phyloP scores from a whole-genome alignment of 2,888 invertebrate species.

The Theodoxus fluviatilis region DNA sequence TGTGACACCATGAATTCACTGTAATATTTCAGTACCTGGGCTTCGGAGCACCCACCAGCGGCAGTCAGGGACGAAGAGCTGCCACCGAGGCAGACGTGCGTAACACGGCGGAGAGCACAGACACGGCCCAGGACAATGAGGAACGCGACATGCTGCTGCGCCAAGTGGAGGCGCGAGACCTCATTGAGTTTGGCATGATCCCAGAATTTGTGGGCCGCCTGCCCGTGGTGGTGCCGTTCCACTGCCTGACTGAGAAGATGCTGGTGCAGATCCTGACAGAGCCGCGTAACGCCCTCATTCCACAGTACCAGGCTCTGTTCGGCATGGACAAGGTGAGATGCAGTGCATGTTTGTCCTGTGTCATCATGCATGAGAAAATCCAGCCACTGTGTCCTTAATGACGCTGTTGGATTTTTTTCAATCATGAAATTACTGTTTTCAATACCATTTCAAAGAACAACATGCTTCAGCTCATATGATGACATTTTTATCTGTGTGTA shows the following conservation, averaged over 20 bases:
- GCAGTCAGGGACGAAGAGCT: constrained; percentile 49
- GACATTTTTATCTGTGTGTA: too few relatives aligned
- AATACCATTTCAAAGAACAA: too few relatives aligned
- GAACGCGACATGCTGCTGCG: constrained; percentile 46
- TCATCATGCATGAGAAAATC: too few relatives aligned
- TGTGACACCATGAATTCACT: too few relatives aligned
- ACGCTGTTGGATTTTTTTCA: too few relatives aligned
- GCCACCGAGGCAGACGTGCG: constrained; percentile 49
- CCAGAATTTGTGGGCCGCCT: constrained; percentile 72
- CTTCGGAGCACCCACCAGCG: constrained; percentile 83
- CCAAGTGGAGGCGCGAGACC: constrained; percentile 90
- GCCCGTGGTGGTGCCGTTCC: constrained; percentile 97
- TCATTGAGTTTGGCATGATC: constrained; percentile 88
- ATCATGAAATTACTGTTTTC: too few relatives aligned
- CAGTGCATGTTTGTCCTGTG: too few relatives aligned
- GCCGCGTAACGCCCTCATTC: constrained; percentile 94
- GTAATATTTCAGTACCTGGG: constrained; percentile 92
- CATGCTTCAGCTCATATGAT: too few relatives aligned
- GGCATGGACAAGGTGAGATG: constrained; percentile 84
- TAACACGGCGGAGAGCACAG: constrained; percentile 45
- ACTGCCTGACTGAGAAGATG: constrained; percentile 88
- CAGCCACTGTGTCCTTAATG: too few relatives aligned
- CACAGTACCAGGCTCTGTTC: constrained; percentile 94
- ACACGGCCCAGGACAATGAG: constrained; percentile 48
- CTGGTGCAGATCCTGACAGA: constrained; percentile 95